A percentile compares a stretch with the other conserved stretches of the same genome.
phyloP scores from a whole-genome alignment of 1,140 invertebrate genomes.

The Achatina immaculata region DNA sequence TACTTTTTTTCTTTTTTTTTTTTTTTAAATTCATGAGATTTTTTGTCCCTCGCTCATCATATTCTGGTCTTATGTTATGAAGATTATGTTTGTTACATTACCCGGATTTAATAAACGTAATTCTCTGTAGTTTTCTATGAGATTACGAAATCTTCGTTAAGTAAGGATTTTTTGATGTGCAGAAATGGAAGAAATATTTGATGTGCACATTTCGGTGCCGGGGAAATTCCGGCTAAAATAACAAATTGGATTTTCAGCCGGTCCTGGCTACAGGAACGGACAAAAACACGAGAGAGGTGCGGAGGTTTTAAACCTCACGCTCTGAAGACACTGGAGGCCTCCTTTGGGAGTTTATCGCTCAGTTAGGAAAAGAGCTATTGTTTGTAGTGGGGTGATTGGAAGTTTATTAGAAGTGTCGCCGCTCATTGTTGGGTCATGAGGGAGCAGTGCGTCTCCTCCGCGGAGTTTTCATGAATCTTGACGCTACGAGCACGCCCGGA shows the following conservation, averaged over 20 bases:
- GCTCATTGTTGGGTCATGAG: constrained; percentile 35
- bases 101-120: too few relatives aligned
- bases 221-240: too few relatives aligned
- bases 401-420: constrained; percentile 46
- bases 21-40: too few relatives aligned
- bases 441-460: background rate
- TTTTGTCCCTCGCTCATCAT: too few relatives aligned
- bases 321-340: background rate
- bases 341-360: constrained; percentile 19
- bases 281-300: background rate
- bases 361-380: constrained; percentile 43
- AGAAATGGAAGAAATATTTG: too few relatives aligned
- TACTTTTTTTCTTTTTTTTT: too few relatives aligned
- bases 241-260: background rate
- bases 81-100: too few relatives aligned
- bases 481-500: constrained; percentile 13
- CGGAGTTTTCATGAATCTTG: constrained; percentile 16
- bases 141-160: too few relatives aligned
- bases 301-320: background rate
- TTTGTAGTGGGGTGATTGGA: constrained; percentile 44
- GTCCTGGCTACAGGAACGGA: background rate
- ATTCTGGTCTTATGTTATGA: too few relatives aligned
- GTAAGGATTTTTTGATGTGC: too few relatives aligned
- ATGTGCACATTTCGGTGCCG: too few relatives aligned
- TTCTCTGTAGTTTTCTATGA: too few relatives aligned